Percentiles rank a stretch among this genome's conserved stretches.
These are phyloP conservation scores for Dasypolia templi DNA, from an alignment of 2,888 invertebrate species.

Conservation along the genomic window DNA sequence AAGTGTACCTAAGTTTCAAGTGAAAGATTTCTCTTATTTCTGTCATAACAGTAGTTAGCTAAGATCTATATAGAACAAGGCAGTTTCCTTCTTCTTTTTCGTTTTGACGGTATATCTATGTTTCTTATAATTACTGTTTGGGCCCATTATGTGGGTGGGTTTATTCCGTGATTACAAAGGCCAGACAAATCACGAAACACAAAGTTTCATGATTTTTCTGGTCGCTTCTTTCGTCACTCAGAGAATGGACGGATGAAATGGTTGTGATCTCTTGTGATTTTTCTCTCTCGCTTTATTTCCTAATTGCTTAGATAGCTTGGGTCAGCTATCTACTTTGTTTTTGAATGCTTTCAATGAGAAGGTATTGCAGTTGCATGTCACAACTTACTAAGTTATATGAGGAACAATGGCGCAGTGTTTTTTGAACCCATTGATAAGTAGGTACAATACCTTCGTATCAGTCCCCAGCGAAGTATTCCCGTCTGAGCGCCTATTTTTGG, in stretches of 20 bases:
- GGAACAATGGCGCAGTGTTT: neutral
- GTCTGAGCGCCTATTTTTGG: too few relatives aligned
- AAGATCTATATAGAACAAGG: neutral
- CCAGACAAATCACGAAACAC: too few relatives aligned
- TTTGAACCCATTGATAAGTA: neutral
- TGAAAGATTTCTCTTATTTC: neutral
- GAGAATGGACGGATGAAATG: neutral
- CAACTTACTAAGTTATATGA: neutral
- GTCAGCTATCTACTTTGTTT: conserved; percentile 1
- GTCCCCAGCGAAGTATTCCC: too few relatives aligned
- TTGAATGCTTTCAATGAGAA: neutral
- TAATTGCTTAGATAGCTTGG: neutral
- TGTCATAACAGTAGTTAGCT: neutral
- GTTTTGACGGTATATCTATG: neutral
- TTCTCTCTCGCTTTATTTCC: neutral
- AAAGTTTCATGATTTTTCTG: neutral
- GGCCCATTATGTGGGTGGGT: neutral
- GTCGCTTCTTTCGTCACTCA: neutral
- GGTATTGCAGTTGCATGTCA: neutral
- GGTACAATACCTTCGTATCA: neutral
- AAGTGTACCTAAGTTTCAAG: neutral
- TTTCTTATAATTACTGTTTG: neutral
- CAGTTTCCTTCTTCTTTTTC: neutral
- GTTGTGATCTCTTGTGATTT: neutral
- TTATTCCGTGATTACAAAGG: neutral